Percentiles rank a stretch among this genome's conserved stretches.
phyloP scores from a whole-genome alignment of 2,888 invertebrate genomes.

The Euproctis similis region DNA sequence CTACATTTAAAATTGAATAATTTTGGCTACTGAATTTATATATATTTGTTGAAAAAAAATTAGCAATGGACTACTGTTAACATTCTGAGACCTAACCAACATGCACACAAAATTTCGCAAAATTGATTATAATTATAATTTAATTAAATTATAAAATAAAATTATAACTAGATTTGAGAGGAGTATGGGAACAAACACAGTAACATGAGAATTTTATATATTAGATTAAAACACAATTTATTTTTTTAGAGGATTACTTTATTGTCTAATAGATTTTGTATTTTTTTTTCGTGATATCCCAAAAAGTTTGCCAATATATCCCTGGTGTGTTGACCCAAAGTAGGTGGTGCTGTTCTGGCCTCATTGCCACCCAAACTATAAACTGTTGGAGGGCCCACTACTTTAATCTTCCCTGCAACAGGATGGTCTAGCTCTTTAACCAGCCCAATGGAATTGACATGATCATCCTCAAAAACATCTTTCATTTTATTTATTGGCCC shows the following conservation, averaged over 20 bases:
- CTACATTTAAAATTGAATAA: too few relatives aligned
- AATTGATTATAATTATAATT: too few relatives aligned
- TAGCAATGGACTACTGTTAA: too few relatives aligned
- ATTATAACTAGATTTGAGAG: too few relatives aligned
- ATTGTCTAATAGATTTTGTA: slow-evolving; percentile 72
- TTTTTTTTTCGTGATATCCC: slow-evolving; percentile 76
- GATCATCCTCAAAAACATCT: slow-evolving; percentile 91
- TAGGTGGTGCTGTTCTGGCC: slow-evolving; percentile 85
- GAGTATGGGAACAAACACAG: too few relatives aligned
- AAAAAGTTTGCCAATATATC: slow-evolving; percentile 82
- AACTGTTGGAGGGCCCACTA: slow-evolving; percentile 91
- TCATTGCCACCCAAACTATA: slow-evolving; percentile 84
- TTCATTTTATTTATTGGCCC: slow-evolving; percentile 92
- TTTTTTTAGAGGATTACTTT: slow-evolving; percentile 48
- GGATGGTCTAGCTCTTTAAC: slow-evolving; percentile 84
- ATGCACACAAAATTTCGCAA: too few relatives aligned
- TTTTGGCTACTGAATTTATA: too few relatives aligned
- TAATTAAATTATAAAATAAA: too few relatives aligned
- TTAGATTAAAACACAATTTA: too few relatives aligned
- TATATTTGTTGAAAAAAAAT: too few relatives aligned
- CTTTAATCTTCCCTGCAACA: slow-evolving; percentile 80
- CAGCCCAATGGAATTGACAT: slow-evolving; percentile 83
- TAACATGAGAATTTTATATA: too few relatives aligned
- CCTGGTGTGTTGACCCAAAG: slow-evolving; percentile 90
- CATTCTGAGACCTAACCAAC: too few relatives aligned